Evolutionary conservation across 2,888 invertebrate species (phyloP).

Genomic region (Gortyna flavago): DNA sequence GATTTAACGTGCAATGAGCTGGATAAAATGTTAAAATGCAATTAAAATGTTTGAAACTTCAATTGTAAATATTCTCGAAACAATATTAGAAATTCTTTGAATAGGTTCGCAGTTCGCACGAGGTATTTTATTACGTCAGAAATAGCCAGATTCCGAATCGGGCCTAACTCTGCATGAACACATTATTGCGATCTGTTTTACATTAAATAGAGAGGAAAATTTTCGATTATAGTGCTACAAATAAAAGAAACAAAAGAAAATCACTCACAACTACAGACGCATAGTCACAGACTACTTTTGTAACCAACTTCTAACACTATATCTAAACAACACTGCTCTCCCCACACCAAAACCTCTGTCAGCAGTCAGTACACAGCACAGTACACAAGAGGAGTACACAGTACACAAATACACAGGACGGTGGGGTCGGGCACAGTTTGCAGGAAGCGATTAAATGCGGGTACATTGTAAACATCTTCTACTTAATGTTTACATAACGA

Average conservation of each 20-base stretch:
- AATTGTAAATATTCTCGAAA: constrained; percentile 21
- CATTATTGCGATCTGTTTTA: not conserved
- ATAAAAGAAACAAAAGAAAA: not conserved
- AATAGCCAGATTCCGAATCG: constrained; percentile 6
- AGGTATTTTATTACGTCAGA: constrained; percentile 14
- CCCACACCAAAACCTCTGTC: constrained; percentile 16
- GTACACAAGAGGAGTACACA: constrained; percentile 52
- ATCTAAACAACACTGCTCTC: constrained; percentile 17
- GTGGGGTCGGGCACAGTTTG: constrained; percentile 53
- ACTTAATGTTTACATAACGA: constrained; percentile 62
- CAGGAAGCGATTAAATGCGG: constrained; percentile 74
- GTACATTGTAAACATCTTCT: constrained; percentile 73
- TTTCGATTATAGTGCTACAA: not conserved
- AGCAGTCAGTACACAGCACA: constrained; percentile 44
- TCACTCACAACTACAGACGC: not conserved
- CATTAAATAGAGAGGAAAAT: not conserved
- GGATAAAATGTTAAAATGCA: constrained; percentile 5
- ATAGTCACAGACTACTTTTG: not conserved
- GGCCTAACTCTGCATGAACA: not conserved
- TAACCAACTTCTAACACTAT: constrained; percentile 4
- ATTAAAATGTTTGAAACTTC: constrained; percentile 26
- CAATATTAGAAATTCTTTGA: constrained; percentile 16
- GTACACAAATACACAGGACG: constrained; percentile 43
- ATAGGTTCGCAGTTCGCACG: not conserved
- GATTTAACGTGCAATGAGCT: constrained; percentile 22